Base-by-base conservation (phyloP, 2,113 vertebrate species). In the Bufo bufo region DNA sequence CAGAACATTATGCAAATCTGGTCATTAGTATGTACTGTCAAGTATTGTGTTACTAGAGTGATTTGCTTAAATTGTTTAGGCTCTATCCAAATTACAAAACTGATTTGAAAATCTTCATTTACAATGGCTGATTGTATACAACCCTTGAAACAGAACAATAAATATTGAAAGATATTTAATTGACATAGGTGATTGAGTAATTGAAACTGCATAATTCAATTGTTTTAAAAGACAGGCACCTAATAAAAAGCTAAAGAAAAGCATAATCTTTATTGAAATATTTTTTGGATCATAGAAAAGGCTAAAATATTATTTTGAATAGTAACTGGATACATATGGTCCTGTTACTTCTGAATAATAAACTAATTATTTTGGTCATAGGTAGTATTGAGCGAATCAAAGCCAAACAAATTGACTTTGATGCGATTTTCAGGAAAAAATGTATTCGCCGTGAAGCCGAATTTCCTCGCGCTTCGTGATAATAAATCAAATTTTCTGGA, bases 11-110 rank as follows among this genome's bases (percentile, higher is more conserved):
- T 88, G 82, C 82, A 84, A 84, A 84, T 89, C 81, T 89, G 71
- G 72, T 89, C 82, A 89, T 89, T 89, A 84, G 82, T 89, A 88
- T 84, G 87, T 83, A 77, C 61, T 88, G 81, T 82, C 80, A 88
- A 88, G 81, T 61, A 89, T 82, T 87, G 86, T 87, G 78, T 69
- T 78, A 69, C 80, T 77, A 74, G 72, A 69, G 58, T 84, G 80
- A 65, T 89, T 84, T 89, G 72, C 82, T 77, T 84, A 89, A 77
- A 84, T 78, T 78, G 58, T 88, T 88, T 78, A 89, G 87, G 74
- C 74, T 82, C 59, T 84, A 71, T 84, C 61, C 72, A 84, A 84
- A 84, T 89, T 89, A 84, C 87, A 77, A 84, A 84, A 52, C 47
- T 69, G 58, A 78, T 84, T 84, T 77, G 59, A 49, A 84, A 86